Base-by-base conservation (phyloP, 2,797 vertebrate genomes). In the Pteronotus mesoamericanus region DNA sequence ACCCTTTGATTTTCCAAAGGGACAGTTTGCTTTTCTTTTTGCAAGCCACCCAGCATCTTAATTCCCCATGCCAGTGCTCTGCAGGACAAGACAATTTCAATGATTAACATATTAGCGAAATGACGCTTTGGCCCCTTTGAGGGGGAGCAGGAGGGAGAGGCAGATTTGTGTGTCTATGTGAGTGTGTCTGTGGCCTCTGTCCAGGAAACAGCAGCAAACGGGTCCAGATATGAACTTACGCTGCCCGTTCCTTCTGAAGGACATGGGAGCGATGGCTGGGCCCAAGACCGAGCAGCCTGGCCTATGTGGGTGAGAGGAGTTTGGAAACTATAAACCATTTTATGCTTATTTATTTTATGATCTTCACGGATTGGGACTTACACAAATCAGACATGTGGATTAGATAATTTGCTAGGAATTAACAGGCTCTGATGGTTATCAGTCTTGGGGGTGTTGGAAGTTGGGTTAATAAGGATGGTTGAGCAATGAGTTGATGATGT, bases 331-430 rank as follows among this genome's bases (percentile, higher is more conserved):
- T 99, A 99, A 99, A 99, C 99, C 98, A 92, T 99, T 99, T 99
- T 99, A 98, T 99, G 99, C 99, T 99, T 99, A 99, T 99, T 99
- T 99, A 98, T 99, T 99, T 99, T 99, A 99, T 99, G 99, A 99
- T 99, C 99, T 99, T 99, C 98, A 98, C 98, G 98, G 99, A 98
- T 99, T 98, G 95, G 98, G 99, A 99, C 99, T 99, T 99, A 99
- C 99, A 99, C 99, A 99, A 98, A 99, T 99, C 98, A 98, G 98
- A 99, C 99, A 99, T 99, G 99, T 99, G 99, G 99, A 99, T 99
- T 99, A 99, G 99, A 99, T 99, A 99, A 99, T 99, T 99, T 99
- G 99, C 99, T 99, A 98, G 98, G 99, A 99, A 99, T 99, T 99
- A 99, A 99, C 97, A 90, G 98, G 97, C 96, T 98, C 98, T 97